Base-by-base conservation (phyloP, 2,113 vertebrate species). In the Poeciliopsis retropinna region DNA sequence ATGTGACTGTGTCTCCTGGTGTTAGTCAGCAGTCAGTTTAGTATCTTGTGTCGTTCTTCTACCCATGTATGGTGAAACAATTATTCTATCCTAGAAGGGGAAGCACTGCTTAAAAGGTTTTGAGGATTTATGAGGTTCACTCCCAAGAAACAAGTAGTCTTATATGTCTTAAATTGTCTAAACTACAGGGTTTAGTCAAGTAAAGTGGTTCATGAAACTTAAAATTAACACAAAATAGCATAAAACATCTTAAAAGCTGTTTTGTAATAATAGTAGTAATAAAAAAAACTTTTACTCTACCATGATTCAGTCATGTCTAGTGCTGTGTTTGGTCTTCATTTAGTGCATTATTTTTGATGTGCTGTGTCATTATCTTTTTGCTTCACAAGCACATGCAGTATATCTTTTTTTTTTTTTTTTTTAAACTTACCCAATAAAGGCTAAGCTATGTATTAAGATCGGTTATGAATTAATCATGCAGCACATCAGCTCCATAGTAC, bases 401-500 rank as follows among this genome's bases (percentile, higher is more conserved):
- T 54, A 54, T 7, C 51, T 0, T 54, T 25, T 34, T 34, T 34
- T 10, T 9, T 2, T 11, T 1, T 25, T 32, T 32, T 32, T 32
- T 32, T 8, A 8, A 25, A 54, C 47, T 22, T 19, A 7, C 47
- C 19, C 22, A 57, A 57, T 9, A 57, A n/a, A 57, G 8, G 22
- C 51, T 57, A n/a, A 57, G 5, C 25, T 57, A n/a, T 57, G 51
- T 57, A 47, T 47, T 47, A 13, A 28, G 60, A 61, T 27, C 4
- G 27, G 10, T n/a, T 67, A 27, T 57, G 29, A 1, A 73, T 32
- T 7, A 28, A 63, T 74, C 63, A 51, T 62, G 19, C 72, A 3
- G 25, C 61, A 70, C 27, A 25, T 57, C 32, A 73, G 32, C 66
- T 67, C 64, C 47, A 73, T 62, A 57, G n/a, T 22, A 10, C 64